These are phyloP conservation scores for Eupithecia tripunctaria DNA, from an alignment of 2,888 invertebrate species.

Conservation along the genomic window DNA sequence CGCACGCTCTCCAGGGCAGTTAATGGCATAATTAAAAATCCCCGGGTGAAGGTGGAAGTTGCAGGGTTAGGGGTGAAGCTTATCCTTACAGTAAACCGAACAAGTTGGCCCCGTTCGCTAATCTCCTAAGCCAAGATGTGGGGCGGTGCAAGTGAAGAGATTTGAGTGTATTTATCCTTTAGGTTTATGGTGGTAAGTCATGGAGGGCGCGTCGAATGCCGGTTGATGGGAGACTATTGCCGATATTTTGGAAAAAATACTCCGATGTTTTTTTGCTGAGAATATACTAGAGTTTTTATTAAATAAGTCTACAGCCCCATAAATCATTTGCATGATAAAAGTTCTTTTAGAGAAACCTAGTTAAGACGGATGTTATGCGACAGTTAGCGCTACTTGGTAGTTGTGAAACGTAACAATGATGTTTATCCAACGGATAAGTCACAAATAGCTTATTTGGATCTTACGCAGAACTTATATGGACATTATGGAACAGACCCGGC, in stretches of 20 bases:
- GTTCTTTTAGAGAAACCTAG: no score
- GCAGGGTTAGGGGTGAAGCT: conserved; percentile 55
- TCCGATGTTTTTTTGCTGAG: no score
- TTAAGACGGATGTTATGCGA: no score
- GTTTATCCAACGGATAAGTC: no score
- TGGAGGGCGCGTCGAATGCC: background rate
- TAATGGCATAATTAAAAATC: conserved; percentile 79
- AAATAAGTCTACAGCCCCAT: no score
- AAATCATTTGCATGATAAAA: no score
- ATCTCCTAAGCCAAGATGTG: conserved; percentile 77
- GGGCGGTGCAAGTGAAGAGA: conserved; percentile 68
- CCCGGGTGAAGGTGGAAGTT: conserved; percentile 62
- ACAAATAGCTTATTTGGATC: no score
- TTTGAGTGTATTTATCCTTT: conserved; percentile 47
- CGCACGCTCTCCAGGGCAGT: conserved; percentile 71
- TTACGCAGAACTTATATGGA: no score
- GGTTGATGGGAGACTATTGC: background rate
- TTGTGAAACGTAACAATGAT: no score
- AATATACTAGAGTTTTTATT: background rate
- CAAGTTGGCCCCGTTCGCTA: conserved; percentile 76
- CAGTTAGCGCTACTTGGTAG: no score
- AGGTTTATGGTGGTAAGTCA: conserved; percentile 13
- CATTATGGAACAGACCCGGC: no score
- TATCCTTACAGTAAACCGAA: conserved; percentile 75
- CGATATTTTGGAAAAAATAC: background rate